These are phyloP conservation scores for Ascidia mentula DNA, from an alignment of 23 tunicate genomes.

Conservation along the genomic window DNA sequence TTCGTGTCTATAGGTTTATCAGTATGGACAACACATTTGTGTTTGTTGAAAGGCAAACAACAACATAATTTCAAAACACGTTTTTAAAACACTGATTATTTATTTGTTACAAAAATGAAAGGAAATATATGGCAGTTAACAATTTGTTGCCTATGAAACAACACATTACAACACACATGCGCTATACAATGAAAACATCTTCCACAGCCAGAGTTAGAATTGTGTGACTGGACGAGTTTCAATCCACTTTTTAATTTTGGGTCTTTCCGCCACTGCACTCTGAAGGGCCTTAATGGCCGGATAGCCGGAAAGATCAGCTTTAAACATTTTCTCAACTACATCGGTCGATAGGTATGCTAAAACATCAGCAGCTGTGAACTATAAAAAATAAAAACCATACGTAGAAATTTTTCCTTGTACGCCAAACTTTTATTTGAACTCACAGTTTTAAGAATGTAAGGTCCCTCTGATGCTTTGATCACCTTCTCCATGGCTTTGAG, in stretches of 20 bases:
- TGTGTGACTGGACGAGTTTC: conserved; percentile 33
- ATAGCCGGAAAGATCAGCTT: neutral
- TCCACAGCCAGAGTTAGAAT: neutral
- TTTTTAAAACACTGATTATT: too few relatives aligned
- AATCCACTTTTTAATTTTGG: conserved; percentile 47
- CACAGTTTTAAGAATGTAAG: neutral
- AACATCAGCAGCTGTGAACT: conserved; percentile 16
- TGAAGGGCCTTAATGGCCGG: neutral
- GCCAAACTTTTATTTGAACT: neutral
- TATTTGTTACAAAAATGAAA: too few relatives aligned
- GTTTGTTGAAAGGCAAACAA: too few relatives aligned
- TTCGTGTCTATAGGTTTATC: too few relatives aligned
- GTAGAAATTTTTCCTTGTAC: neutral
- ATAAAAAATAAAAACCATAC: neutral
- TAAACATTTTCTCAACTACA: neutral
- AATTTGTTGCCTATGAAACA: too few relatives aligned
- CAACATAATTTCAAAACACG: too few relatives aligned
- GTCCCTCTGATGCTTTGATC: neutral
- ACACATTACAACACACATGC: neutral
- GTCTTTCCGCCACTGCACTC: conserved; percentile 27
- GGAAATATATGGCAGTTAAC: too few relatives aligned
- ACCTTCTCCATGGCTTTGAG: neutral
- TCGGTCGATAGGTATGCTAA: neutral
- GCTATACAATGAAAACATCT: neutral
- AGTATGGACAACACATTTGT: too few relatives aligned